These are phyloP conservation scores for Rhadinocentrus ornatus DNA, from an alignment of 2,797 vertebrate genomes.

Conservation along the genomic window DNA sequence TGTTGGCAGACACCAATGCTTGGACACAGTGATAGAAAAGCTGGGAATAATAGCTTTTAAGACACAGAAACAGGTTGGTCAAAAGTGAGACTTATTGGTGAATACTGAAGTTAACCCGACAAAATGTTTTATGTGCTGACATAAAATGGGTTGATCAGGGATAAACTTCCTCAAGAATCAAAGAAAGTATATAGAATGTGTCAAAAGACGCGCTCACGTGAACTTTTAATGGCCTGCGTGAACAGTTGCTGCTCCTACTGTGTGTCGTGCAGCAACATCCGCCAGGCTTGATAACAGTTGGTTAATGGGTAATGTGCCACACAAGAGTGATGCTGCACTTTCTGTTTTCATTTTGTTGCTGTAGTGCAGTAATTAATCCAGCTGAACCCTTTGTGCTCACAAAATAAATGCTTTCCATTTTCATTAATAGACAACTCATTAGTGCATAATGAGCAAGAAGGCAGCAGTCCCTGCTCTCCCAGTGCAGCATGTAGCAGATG, in stretches of 20 bases:
- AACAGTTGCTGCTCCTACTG: slow-evolving; percentile 28
- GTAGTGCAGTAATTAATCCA: slow-evolving; percentile 87
- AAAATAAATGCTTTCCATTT: slow-evolving; percentile 88
- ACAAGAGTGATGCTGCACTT: slow-evolving; percentile 77
- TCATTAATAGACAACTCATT: slow-evolving; percentile 89
- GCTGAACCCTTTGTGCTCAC: slow-evolving; percentile 82
- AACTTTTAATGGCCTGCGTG: slow-evolving; percentile 51
- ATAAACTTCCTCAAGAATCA: slow-evolving; percentile 16
- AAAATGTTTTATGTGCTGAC: neutral
- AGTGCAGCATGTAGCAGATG: slow-evolving; percentile 62
- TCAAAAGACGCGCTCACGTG: slow-evolving; percentile 37
- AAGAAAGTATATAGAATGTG: slow-evolving; percentile 15
- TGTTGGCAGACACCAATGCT: slow-evolving; percentile 20
- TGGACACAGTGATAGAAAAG: slow-evolving; percentile 31
- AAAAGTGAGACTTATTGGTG: neutral
- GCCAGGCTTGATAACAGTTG: slow-evolving; percentile 78
- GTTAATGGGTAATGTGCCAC: slow-evolving; percentile 80
- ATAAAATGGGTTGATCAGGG: neutral
- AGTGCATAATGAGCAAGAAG: slow-evolving; percentile 83
- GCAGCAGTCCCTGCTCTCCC: slow-evolving; percentile 70
- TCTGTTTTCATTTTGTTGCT: slow-evolving; percentile 82
- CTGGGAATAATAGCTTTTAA: slow-evolving; percentile 26
- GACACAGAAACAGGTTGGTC: neutral
- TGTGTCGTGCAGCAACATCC: slow-evolving; percentile 50
- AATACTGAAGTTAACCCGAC: slow-evolving; percentile 11